Evolutionary conservation across 2,113 vertebrate genomes (phyloP).

Genomic region (Actenoides lindsayi): DNA sequence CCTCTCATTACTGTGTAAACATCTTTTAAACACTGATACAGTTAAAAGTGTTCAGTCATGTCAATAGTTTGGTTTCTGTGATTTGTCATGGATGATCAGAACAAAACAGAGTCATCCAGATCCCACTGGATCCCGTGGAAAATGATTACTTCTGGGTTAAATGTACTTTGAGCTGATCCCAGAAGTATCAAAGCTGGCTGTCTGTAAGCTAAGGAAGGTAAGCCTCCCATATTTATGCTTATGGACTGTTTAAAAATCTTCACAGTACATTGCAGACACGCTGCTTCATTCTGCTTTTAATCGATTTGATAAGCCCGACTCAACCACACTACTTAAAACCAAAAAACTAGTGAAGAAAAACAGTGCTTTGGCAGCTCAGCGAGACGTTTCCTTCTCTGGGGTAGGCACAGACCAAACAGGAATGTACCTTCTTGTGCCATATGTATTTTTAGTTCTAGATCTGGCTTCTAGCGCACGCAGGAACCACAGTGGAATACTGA

Average conservation of each 20-base stretch:
- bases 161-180: neutral
- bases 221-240: neutral
- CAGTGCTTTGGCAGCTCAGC: neutral
- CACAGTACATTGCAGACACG: neutral
- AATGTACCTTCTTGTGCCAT: slow-evolving; percentile 32
- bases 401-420: neutral
- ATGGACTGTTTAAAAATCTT: neutral
- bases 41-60: neutral
- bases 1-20: neutral
- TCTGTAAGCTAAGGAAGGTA: neutral
- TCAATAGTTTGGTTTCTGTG: neutral
- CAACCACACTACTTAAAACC: neutral
- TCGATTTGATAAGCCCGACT: neutral
- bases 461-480: slow-evolving; percentile 31
- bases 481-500: neutral
- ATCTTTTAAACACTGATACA: neutral
- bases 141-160: neutral
- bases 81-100: neutral
- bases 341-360: neutral
- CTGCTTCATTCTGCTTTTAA: neutral
- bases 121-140: neutral
- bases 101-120: neutral
- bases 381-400: slow-evolving; percentile 10
- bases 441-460: slow-evolving; percentile 28
- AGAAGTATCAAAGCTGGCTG: neutral